These are phyloP conservation scores for Zosterops japonicus DNA, from an alignment of 2,113 vertebrate genomes.

Conservation along the genomic window DNA sequence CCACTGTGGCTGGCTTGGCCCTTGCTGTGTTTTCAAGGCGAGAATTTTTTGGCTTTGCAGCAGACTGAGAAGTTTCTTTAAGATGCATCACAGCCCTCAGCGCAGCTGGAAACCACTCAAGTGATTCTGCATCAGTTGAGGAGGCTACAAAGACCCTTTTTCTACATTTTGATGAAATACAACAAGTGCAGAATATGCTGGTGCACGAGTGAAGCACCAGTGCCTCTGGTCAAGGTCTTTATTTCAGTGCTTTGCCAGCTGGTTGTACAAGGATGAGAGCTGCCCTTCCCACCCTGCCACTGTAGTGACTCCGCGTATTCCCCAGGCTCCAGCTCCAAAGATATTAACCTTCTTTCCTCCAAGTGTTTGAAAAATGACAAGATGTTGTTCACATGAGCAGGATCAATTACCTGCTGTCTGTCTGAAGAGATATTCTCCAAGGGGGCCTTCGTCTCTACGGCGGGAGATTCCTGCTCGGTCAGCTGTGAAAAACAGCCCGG, in stretches of 20 bases:
- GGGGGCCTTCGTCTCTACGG: background rate
- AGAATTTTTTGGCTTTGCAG: background rate
- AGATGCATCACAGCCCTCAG: background rate
- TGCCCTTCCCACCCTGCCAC: background rate
- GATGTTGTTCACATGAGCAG: slow-evolving; percentile 30
- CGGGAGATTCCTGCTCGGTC: slow-evolving; percentile 1
- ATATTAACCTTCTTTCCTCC: background rate
- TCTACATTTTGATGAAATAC: background rate
- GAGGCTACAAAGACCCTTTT: background rate
- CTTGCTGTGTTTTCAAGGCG: background rate
- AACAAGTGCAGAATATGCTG: background rate
- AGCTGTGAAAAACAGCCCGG: background rate
- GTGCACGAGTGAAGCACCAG: background rate
- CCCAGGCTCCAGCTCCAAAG: background rate
- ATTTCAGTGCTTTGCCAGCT: background rate
- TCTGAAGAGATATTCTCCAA: slow-evolving; percentile 11
- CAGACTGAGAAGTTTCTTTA: background rate
- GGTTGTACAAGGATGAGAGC: background rate
- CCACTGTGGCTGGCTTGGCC: background rate
- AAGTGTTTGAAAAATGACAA: slow-evolving; percentile 16
- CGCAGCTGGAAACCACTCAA: background rate
- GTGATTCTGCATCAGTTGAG: background rate
- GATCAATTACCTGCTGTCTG: slow-evolving; percentile 47
- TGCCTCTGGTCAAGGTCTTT: background rate
- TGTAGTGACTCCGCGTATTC: background rate